Conservation (phyloP, 2,113 vertebrate genomes). For the Triplophysa dalaica region DNA sequence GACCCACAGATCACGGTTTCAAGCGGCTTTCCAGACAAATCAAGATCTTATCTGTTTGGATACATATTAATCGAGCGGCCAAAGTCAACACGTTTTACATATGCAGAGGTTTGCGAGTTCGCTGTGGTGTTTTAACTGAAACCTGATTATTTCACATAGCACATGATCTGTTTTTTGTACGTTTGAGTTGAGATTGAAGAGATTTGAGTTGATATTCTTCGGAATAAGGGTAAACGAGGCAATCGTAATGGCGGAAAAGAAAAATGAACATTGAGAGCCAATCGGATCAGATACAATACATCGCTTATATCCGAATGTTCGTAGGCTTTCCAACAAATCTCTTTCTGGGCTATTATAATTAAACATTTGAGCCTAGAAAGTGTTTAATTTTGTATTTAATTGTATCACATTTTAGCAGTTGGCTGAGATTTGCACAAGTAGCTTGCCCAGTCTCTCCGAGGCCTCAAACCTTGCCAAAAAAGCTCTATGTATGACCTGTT, state of each 20-base stretch:
- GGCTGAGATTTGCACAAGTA: not conserved
- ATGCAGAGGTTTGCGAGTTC: conserved; percentile 53
- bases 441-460: conserved; percentile 7
- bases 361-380: not conserved
- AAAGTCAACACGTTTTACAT: conserved; percentile 62
- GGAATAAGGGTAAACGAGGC: not conserved
- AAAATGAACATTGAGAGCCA: not conserved
- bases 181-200: conserved; percentile 36
- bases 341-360: conserved; percentile 16
- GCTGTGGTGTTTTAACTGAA: conserved; percentile 57
- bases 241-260: not conserved
- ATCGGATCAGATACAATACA: not conserved
- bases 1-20: conserved; percentile 51
- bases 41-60: conserved; percentile 67
- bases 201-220: conserved; percentile 21
- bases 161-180: conserved; percentile 57
- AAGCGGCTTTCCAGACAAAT: conserved; percentile 55
- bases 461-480: not conserved
- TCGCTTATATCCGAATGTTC: not conserved
- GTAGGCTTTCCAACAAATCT: not conserved
- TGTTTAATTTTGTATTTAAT: conserved; percentile 22
- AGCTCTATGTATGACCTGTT: not conserved
- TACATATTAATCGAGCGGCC: conserved; percentile 54
- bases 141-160: conserved; percentile 66
- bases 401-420: conserved; percentile 17